Conservation (phyloP, 2,888 invertebrate genomes). For the Hipparchia semele region DNA sequence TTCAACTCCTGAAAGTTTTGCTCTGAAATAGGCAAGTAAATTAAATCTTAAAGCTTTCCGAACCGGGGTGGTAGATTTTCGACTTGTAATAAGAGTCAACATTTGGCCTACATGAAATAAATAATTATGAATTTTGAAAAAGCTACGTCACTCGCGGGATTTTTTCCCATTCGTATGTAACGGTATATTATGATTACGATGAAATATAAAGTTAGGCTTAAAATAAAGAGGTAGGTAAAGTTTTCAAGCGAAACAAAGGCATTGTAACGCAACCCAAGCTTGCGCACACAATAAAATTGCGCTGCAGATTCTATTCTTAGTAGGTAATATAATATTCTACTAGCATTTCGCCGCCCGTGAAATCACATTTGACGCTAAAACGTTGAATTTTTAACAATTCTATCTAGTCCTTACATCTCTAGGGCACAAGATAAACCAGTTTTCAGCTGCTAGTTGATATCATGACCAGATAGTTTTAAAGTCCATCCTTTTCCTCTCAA, state of each 20-base stretch:
- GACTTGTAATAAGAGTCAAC: too few relatives aligned
- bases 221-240: too few relatives aligned
- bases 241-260: not conserved
- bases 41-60: too few relatives aligned
- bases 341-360: not conserved
- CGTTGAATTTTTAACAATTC: not conserved
- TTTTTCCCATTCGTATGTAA: not conserved
- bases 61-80: too few relatives aligned
- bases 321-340: not conserved
- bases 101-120: too few relatives aligned
- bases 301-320: not conserved
- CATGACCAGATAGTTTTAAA: not conserved
- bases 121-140: too few relatives aligned
- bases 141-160: too few relatives aligned
- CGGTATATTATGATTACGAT: too few relatives aligned
- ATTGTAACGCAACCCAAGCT: not conserved
- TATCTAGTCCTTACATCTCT: not conserved
- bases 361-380: not conserved
- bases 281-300: not conserved
- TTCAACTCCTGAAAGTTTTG: constrained; percentile 22
- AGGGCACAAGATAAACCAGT: not conserved
- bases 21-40: not conserved
- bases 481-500: not conserved
- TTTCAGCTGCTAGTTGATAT: not conserved
- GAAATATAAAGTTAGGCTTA: too few relatives aligned